Base-by-base conservation (phyloP, 1,140 invertebrate genomes). In the Papilio polytes region DNA sequence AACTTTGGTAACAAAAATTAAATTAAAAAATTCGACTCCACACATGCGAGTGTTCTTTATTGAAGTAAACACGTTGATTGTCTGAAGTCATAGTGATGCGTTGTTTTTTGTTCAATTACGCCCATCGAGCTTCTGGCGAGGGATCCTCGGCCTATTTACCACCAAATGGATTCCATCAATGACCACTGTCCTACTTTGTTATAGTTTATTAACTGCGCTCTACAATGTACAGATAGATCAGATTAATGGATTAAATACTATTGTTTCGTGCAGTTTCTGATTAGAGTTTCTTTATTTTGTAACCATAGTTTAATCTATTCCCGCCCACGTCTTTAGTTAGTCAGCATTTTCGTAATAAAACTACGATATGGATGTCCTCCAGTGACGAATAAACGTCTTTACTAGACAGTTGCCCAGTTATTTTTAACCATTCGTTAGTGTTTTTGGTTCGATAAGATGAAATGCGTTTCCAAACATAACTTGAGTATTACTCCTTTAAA, bases 61-160 rank as follows among this genome's bases (percentile, higher is more conserved):
- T 63, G 15, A 22, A 81, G 70, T 70, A 81, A 81, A 81, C 31
- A 82, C 56, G 78, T 83, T 83, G 84, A 86, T 84, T 85, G 84
- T 80, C 78, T 81, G 81, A 84, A 82, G 80, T 85, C 84, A 83
- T 86, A 82, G 44, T 48, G 63, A 81, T 36, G 80, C 76, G 72
- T 56, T 31, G 46, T 80, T 56, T 80, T 74, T 74, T 82, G 80
- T 83, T 82, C 83, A 86, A 86, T 82, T 84, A 81, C 80, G 76
- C 79, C 83, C 82, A 81, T 83, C 63, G 59, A 82, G 78, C 80
- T 86, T 86, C 83, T 31, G 74, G 46, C 15, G 41, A 73, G 46
- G 74, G 41, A 48, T 51, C 44, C 74, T 76, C 74, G 46, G 46
- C 74, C 74, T 76, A 76, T 76, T 76, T 76, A 53, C 78, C 44